These are phyloP conservation scores for Rapana venosa DNA, from an alignment of 2,888 invertebrate genomes.

Conservation along the genomic window DNA sequence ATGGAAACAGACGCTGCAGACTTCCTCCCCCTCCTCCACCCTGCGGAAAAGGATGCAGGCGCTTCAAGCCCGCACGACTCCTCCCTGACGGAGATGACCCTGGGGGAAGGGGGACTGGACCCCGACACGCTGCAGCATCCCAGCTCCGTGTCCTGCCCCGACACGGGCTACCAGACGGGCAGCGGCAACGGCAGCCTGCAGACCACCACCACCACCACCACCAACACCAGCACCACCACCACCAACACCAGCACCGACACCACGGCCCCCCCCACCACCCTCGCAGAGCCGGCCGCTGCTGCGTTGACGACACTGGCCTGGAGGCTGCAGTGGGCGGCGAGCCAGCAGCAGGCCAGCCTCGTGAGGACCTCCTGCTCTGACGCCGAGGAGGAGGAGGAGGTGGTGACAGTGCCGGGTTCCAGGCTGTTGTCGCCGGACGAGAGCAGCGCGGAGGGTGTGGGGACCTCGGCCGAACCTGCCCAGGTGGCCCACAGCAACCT, in stretches of 20 bases:
- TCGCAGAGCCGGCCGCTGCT: too few species aligned
- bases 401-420: too few species aligned
- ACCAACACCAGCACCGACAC: background rate
- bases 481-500: constrained; percentile 58
- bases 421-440: background rate
- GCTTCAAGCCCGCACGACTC: background rate
- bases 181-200: constrained; percentile 63
- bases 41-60: background rate
- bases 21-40: background rate
- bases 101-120: constrained; percentile 56
- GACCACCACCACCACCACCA: constrained; percentile 68
- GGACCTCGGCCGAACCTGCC: background rate
- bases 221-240: background rate
- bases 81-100: constrained; percentile 30
- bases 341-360: background rate
- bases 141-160: constrained; percentile 66
- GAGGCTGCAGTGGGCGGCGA: background rate
- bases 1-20: constrained; percentile 29
- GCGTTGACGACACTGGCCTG: background rate
- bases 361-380: background rate
- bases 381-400: background rate
- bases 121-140: constrained; percentile 57
- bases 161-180: constrained; percentile 75
- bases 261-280: background rate
- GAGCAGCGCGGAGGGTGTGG: constrained; percentile 6